Conservation (phyloP, 1,140 invertebrate species). For the Drosophila erecta region DNA sequence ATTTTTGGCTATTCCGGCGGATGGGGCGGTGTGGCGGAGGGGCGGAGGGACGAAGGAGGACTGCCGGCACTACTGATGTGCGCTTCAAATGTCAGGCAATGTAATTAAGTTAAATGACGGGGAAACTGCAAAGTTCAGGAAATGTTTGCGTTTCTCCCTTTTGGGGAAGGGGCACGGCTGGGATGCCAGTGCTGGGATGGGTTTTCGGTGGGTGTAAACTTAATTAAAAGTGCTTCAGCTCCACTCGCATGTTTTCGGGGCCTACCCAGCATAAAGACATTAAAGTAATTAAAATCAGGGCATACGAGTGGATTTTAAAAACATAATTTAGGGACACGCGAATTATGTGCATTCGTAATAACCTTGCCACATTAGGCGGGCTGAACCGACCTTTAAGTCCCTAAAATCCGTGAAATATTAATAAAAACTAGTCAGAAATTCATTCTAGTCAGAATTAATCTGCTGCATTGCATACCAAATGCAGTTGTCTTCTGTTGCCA, state of each 20-base stretch:
- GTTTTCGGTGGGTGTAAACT: slow-evolving; percentile 63
- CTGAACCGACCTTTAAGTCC: not conserved
- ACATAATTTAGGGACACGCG: slow-evolving; percentile 51
- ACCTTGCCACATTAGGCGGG: slow-evolving; percentile 30
- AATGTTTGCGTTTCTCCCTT: slow-evolving; percentile 52
- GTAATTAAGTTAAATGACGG: slow-evolving; percentile 81
- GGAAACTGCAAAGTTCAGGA: slow-evolving; percentile 77
- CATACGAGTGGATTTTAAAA: slow-evolving; percentile 56
- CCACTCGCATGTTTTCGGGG: slow-evolving; percentile 39
- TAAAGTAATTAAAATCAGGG: slow-evolving; percentile 75
- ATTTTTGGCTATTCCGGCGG: slow-evolving; percentile 47
- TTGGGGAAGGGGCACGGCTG: slow-evolving; percentile 5
- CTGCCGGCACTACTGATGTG: slow-evolving; percentile 45
- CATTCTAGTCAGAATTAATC: not conserved
- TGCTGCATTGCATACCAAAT: not conserved
- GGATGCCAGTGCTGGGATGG: slow-evolving; percentile 15
- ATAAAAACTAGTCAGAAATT: not conserved
- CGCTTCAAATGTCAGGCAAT: slow-evolving; percentile 70
- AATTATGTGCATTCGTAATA: slow-evolving; percentile 56
- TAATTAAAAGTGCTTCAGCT: slow-evolving; percentile 73
- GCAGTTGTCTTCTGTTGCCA: not conserved
- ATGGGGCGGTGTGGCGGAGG: not conserved
- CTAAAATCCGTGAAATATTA: not conserved
- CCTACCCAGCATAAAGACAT: slow-evolving; percentile 61
- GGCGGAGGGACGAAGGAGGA: not conserved